Conservation (phyloP, 2,888 invertebrate genomes). For the Habroteleia sp. region DNA sequence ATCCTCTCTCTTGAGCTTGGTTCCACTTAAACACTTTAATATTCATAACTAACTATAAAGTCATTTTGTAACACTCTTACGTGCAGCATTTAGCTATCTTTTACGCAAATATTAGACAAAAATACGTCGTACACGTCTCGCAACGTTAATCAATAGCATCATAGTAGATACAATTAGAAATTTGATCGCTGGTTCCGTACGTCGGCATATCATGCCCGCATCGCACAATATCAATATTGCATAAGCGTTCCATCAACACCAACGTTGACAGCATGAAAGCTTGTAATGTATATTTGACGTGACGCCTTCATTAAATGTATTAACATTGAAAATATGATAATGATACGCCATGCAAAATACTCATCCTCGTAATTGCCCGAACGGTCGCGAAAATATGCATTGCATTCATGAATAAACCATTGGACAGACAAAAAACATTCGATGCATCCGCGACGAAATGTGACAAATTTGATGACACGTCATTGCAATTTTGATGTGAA, state of each 20-base stretch:
- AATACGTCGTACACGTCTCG: conserved; percentile 1
- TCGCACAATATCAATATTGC: conserved; percentile 51
- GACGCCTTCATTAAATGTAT: conserved; percentile 54
- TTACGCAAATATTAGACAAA: conserved; percentile 13
- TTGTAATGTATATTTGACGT: conserved; percentile 58
- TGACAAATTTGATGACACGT: conserved; percentile 9
- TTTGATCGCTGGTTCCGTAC: conserved; percentile 30
- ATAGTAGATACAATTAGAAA: conserved; percentile 37
- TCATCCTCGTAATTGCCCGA: conserved; percentile 4
- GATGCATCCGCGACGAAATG: conserved; percentile 23
- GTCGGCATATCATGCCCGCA: conserved; percentile 16
- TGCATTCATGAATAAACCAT: conserved; percentile 41
- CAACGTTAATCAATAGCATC: conserved; percentile 1
- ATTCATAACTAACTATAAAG: conserved; percentile 28
- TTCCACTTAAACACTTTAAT: conserved; percentile 26
- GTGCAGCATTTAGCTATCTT: background rate
- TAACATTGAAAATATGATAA: conserved; percentile 61
- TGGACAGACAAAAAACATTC: conserved; percentile 24
- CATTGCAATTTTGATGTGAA: too few relatives aligned
- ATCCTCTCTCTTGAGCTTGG: background rate
- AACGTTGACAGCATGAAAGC: conserved; percentile 55
- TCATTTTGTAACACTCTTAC: background rate
- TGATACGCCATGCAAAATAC: conserved; percentile 45
- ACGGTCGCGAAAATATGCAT: conserved; percentile 36
- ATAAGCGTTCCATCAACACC: conserved; percentile 54